A percentile compares a stretch with the other conserved stretches of the same genome.
Conservation (phyloP, 2,888 invertebrate species). For the Eupeodes latifasciatus region DNA sequence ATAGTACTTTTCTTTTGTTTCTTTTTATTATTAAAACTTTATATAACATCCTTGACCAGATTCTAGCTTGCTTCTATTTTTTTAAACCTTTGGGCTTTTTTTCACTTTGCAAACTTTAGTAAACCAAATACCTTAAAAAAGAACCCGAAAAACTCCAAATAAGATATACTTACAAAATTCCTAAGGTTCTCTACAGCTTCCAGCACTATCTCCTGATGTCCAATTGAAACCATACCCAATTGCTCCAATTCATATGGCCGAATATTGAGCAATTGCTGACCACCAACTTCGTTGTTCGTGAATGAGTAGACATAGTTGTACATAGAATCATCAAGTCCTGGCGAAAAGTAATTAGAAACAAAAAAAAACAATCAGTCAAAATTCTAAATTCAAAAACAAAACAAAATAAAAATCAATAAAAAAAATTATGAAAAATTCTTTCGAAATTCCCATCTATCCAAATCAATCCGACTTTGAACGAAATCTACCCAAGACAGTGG, state of each 20-base stretch:
- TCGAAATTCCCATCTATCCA: constrained; percentile 34
- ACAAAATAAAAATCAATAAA: constrained; percentile 5
- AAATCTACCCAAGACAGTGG: constrained; percentile 87
- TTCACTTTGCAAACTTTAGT: too few species aligned
- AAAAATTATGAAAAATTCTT: constrained; percentile 51
- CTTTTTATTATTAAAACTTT: too few species aligned
- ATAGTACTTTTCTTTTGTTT: too few species aligned
- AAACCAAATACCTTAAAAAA: background rate
- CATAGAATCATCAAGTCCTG: constrained; percentile 86
- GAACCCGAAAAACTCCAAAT: background rate
- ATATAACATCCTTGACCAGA: too few species aligned
- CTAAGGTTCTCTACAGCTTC: constrained; percentile 96
- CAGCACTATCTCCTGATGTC: constrained; percentile 96
- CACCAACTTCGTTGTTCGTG: constrained; percentile 92
- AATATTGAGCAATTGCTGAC: constrained; percentile 90
- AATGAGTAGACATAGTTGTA: constrained; percentile 92
- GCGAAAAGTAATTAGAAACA: constrained; percentile 35
- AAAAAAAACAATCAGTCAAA: constrained; percentile 46
- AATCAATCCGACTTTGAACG: constrained; percentile 76
- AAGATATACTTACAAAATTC: constrained; percentile 91
- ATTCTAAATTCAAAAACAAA: constrained; percentile 36
- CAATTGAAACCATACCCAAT: constrained; percentile 93
- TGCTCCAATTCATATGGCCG: constrained; percentile 95
- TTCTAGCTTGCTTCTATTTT: too few species aligned
- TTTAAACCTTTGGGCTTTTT: too few species aligned